phyloP scores from a whole-genome alignment of 2,888 invertebrate species.

The Tetanocera ferruginea region DNA sequence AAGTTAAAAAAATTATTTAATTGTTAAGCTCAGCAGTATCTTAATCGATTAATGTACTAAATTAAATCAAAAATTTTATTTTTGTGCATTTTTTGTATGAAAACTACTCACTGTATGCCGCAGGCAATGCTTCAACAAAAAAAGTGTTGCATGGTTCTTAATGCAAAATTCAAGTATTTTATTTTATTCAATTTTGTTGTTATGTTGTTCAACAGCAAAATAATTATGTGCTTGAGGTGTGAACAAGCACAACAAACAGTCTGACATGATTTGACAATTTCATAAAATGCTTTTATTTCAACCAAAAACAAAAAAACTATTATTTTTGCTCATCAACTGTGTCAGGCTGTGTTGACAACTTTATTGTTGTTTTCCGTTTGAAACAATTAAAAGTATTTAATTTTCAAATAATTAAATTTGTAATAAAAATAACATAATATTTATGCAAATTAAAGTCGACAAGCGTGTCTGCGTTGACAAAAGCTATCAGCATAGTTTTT shows the following conservation, averaged over 20 bases:
- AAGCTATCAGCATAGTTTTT: background rate
- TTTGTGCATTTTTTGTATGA: too few species aligned
- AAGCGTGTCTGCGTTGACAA: background rate
- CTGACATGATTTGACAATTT: constrained; percentile 27
- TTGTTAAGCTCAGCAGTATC: too few species aligned
- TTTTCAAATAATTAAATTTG: background rate
- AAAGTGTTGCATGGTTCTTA: constrained; percentile 17
- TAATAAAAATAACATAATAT: background rate
- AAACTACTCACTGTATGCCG: constrained; percentile 6
- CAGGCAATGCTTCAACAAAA: background rate
- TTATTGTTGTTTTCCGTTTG: background rate
- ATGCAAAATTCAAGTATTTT: constrained; percentile 16
- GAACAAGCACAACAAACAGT: constrained; percentile 19
- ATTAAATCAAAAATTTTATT: too few species aligned
- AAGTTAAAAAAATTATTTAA: too few species aligned
- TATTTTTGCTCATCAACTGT: background rate
- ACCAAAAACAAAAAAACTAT: too few species aligned
- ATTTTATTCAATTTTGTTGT: background rate
- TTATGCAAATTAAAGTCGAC: constrained; percentile 7
- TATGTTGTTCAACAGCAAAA: background rate
- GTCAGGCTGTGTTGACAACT: background rate
- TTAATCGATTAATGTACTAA: too few species aligned
- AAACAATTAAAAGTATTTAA: background rate
- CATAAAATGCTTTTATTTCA: background rate
- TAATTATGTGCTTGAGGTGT: constrained; percentile 34